phyloP scores from a whole-genome alignment of 2,113 vertebrate species.

The Charina bottae region DNA sequence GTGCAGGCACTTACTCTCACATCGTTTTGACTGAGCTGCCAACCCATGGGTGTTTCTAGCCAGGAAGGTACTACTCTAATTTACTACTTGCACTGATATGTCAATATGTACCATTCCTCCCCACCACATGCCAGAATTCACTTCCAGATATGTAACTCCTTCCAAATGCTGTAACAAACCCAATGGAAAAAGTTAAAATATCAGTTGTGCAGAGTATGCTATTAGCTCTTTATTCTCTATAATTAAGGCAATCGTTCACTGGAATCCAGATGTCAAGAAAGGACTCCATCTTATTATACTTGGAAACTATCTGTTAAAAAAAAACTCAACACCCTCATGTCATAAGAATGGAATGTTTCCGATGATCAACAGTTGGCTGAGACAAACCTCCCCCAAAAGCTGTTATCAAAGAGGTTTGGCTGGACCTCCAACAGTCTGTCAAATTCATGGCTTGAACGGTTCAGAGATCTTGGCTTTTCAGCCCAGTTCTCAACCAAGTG shows the following conservation, averaged over 20 bases:
- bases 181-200: not conserved
- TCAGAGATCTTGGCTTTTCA: not conserved
- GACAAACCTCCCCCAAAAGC: slow-evolving; percentile 6
- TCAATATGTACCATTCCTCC: not conserved
- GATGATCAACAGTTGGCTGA: slow-evolving; percentile 18
- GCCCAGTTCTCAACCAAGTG: not conserved
- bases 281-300: slow-evolving; percentile 24
- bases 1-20: not conserved
- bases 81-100: not conserved
- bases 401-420: slow-evolving; percentile 26
- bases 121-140: not conserved
- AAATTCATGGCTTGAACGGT: not conserved
- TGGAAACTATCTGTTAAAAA: not conserved
- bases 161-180: not conserved
- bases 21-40: not conserved
- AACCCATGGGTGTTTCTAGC: not conserved
- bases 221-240: slow-evolving; percentile 20
- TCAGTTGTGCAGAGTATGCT: not conserved
- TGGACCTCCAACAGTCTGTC: not conserved
- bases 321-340: not conserved
- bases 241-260: slow-evolving; percentile 22
- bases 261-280: slow-evolving; percentile 37
- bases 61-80: not conserved
- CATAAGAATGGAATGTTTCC: slow-evolving; percentile 44
- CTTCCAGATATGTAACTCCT: not conserved